Percentiles rank a stretch among this genome's conserved stretches.
Evolutionary conservation across 2,888 invertebrate genomes (phyloP).

Genomic region (Trachelus troglodyta): DNA sequence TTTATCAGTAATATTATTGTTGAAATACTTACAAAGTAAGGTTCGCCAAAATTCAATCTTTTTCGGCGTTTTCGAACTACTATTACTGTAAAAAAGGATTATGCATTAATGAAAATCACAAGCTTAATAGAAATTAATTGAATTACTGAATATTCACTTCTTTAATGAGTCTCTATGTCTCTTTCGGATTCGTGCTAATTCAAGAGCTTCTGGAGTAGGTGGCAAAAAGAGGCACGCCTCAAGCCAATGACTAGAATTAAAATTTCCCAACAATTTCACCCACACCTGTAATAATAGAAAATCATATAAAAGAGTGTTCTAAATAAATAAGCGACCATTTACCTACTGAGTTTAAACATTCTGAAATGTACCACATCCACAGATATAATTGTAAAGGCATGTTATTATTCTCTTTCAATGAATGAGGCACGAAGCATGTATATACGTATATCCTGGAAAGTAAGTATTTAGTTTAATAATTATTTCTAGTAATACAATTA

Average conservation of each 20-base stretch:
- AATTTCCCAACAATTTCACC: slow-evolving; percentile 32
- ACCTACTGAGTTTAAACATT: slow-evolving; percentile 50
- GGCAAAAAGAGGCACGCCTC: slow-evolving; percentile 45
- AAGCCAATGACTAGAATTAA: slow-evolving; percentile 35
- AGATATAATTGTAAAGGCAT: slow-evolving; percentile 37
- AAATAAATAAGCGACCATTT: background rate
- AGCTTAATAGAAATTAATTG: background rate
- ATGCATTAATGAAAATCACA: slow-evolving; percentile 5
- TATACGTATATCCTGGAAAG: slow-evolving; percentile 48
- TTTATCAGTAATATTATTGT: background rate
- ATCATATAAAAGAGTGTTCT: background rate
- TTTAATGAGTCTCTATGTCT: slow-evolving; percentile 39
- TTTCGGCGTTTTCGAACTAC: slow-evolving; percentile 20
- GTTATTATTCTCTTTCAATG: slow-evolving; percentile 30
- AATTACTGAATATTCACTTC: slow-evolving; percentile 23
- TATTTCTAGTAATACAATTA: too few species aligned
- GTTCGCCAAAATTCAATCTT: slow-evolving; percentile 51
- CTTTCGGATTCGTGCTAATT: slow-evolving; percentile 46
- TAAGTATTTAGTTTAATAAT: background rate
- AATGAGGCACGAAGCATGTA: slow-evolving; percentile 45
- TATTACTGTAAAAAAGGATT: slow-evolving; percentile 13
- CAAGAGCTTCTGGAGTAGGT: slow-evolving; percentile 44
- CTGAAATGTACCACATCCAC: slow-evolving; percentile 49
- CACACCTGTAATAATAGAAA: slow-evolving; percentile 24
- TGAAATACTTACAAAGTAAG: slow-evolving; percentile 43